phyloP scores from a whole-genome alignment of 2,797 vertebrate genomes.

The Morus bassanus region DNA sequence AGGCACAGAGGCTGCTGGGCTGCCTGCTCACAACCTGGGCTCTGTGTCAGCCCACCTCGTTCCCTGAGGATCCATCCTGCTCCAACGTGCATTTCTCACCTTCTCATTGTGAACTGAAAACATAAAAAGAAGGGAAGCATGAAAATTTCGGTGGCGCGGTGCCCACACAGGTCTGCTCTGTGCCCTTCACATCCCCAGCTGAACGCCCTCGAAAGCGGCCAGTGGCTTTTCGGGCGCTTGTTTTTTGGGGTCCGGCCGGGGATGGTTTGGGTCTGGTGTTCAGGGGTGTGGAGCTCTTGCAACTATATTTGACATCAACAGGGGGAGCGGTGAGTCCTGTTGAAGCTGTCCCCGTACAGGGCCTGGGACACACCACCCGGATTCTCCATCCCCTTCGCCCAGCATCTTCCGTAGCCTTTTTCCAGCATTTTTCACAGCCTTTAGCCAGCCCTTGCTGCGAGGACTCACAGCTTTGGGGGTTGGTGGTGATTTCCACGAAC shows the following conservation, averaged over 20 bases:
- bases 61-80: not conserved
- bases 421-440: not conserved
- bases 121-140: not conserved
- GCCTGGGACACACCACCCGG: not conserved
- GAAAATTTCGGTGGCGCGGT: rapidly evolving
- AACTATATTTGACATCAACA: not conserved
- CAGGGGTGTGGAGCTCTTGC: not conserved
- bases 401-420: not conserved
- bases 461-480: not conserved
- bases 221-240: rapidly evolving
- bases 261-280: not conserved
- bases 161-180: not conserved
- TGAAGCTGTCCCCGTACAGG: not conserved
- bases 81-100: not conserved
- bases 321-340: constrained; percentile 24
- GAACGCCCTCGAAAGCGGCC: not conserved
- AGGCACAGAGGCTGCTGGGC: not conserved
- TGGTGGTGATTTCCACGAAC: not conserved
- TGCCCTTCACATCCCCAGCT: not conserved
- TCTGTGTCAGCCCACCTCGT: not conserved
- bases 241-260: rapidly evolving
- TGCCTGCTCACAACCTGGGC: not conserved
- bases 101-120: not conserved
- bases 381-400: not conserved
- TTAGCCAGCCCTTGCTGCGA: too few relatives aligned